Base-by-base conservation (phyloP, 2,113 vertebrate genomes). In the Hiodon alosoides region DNA sequence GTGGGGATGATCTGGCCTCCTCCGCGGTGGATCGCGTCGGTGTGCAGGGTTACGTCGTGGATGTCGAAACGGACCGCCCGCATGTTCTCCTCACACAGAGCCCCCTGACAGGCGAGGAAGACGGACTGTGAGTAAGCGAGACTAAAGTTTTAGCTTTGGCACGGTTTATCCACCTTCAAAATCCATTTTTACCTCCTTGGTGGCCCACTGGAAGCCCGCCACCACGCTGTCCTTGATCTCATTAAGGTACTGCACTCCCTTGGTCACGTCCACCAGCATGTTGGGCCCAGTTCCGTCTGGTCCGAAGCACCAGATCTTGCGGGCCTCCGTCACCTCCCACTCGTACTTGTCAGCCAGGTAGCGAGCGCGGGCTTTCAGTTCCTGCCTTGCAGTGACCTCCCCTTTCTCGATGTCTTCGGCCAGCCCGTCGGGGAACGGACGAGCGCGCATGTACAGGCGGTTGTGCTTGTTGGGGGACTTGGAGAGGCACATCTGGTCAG, bases 381-480 rank as follows among this genome's bases (percentile, higher is more conserved):
- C 97, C 88, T 98, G 95, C 0, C 95, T 93, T 0, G 88, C 4
- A 0, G 88, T 77, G 17, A 98, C 93, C 0, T 97, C 95, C 0
- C 96, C 96, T 85, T 97, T 98, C 81, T 98, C 96, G 0, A 98
- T 95, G 81, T 98, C 97, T 74, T 98, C 96, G 0, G 95, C 90
- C 87, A 98, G 88, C 0, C 96, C 96, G 0, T 98, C 97, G 0
- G 93, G 90, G 78, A 96, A 90, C 75, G 96, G 96, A 5, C 92
- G 80, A 0, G 95, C 95, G 83, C 93, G 96, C 96, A 98, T 96
- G 90, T 96, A 98, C 67, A 98, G 90, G 77, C 97, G 90, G 86
- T 98, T 98, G 93, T 98, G 97, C 83, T 98, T 98, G 89, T 98
- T 98, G 78, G 96, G 96, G 0, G 96, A 98, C 86, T 98, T 98